phyloP scores from a whole-genome alignment of 1,140 invertebrate species.

The Drosophila ogumai region DNA sequence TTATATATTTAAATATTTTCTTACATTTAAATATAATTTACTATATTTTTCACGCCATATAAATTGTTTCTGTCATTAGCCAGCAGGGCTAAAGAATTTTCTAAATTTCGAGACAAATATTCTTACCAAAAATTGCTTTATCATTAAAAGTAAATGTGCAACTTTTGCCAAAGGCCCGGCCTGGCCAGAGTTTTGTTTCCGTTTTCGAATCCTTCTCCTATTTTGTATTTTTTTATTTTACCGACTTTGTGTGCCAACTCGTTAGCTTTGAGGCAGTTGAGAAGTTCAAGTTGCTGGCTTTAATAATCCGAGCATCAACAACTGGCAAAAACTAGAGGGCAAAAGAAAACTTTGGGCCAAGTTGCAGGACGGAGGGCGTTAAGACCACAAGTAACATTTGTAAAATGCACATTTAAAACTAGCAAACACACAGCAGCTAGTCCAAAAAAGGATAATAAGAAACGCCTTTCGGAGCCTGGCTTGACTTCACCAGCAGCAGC shows the following conservation, averaged over 20 bases:
- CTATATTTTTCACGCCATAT: neutral
- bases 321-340: slow-evolving; percentile 65
- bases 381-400: slow-evolving; percentile 82
- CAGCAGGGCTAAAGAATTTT: slow-evolving; percentile 7
- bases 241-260: slow-evolving; percentile 57
- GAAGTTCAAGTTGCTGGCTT: slow-evolving; percentile 65
- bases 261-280: slow-evolving; percentile 67
- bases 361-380: slow-evolving; percentile 56
- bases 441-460: slow-evolving; percentile 81
- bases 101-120: neutral
- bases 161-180: slow-evolving; percentile 41
- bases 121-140: slow-evolving; percentile 47
- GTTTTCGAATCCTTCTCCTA: slow-evolving; percentile 26
- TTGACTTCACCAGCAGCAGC: slow-evolving; percentile 61
- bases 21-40: too few relatives aligned
- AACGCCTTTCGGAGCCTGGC: slow-evolving; percentile 64
- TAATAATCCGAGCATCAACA: slow-evolving; percentile 69
- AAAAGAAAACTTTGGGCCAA: slow-evolving; percentile 70
- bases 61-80: slow-evolving; percentile 36
- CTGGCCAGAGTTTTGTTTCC: slow-evolving; percentile 33
- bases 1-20: too few relatives aligned
- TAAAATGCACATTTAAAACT: slow-evolving; percentile 83
- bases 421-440: slow-evolving; percentile 50
- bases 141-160: slow-evolving; percentile 48
- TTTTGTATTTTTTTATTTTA: slow-evolving; percentile 6